Percentiles rank a stretch among this genome's conserved stretches.
Conservation (phyloP, 2,888 invertebrate genomes). For the Tachystola acroxantha region DNA sequence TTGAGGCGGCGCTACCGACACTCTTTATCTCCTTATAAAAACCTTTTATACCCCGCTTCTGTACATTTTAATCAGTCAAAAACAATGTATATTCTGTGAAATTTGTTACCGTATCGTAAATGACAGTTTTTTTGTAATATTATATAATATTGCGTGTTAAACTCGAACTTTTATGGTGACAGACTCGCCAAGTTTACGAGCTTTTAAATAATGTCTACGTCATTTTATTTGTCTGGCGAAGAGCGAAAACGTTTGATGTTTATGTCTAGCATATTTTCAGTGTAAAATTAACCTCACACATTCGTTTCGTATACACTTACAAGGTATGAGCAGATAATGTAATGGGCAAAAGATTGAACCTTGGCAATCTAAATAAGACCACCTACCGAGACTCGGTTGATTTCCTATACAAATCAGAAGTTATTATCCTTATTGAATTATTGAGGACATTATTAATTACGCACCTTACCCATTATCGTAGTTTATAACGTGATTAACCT, state of each 20-base stretch:
- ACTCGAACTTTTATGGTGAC: conserved; percentile 27
- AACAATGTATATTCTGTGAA: conserved; percentile 59
- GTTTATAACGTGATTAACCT: too few relatives aligned
- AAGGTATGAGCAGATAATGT: background rate
- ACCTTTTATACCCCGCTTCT: conserved; percentile 60
- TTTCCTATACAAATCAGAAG: too few relatives aligned
- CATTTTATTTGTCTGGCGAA: background rate
- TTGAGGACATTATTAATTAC: too few relatives aligned
- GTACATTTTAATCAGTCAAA: conserved; percentile 71
- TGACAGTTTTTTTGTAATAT: conserved; percentile 50
- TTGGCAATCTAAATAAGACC: conserved; percentile 1
- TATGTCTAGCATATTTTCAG: too few relatives aligned
- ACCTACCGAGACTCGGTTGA: too few relatives aligned
- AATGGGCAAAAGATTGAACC: background rate
- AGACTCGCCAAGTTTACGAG: conserved; percentile 23
- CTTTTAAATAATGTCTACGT: conserved; percentile 21
- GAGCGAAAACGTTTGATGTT: conserved; percentile 8
- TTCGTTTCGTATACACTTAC: too few relatives aligned
- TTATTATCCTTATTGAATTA: too few relatives aligned
- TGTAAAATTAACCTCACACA: too few relatives aligned
- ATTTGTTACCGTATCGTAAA: conserved; percentile 61
- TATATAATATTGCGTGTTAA: conserved; percentile 24
- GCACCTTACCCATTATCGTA: too few relatives aligned
- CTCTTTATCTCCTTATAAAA: conserved; percentile 54
- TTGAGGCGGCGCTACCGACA: conserved; percentile 62